A percentile compares a stretch with the other conserved stretches of the same genome.
phyloP scores from a whole-genome alignment of 2,888 invertebrate species.

The Vandiemenella viatica region DNA sequence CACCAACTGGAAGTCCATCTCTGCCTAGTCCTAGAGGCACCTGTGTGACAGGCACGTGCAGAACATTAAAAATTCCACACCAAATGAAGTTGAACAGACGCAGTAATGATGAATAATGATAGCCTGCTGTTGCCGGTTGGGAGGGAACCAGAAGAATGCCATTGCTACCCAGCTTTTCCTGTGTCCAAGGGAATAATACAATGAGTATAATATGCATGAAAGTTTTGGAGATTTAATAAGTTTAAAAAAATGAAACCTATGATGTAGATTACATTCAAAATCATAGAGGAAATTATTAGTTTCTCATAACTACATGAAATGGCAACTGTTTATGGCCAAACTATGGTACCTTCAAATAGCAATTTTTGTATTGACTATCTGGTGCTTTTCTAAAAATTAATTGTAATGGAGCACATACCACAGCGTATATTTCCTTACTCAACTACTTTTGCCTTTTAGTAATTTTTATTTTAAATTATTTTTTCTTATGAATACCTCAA shows the following conservation, averaged over 20 bases:
- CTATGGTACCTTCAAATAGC: no score
- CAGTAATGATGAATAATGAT: conserved; percentile 62
- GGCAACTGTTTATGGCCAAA: no score
- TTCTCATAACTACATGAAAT: no score
- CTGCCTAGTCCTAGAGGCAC: conserved; percentile 62
- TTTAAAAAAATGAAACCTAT: neutral
- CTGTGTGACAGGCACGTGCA: conserved; percentile 70
- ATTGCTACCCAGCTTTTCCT: conserved; percentile 55
- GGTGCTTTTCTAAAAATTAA: no score
- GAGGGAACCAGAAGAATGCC: conserved; percentile 75
- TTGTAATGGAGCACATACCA: no score
- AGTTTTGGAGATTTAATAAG: neutral
- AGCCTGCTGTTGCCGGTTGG: conserved; percentile 62
- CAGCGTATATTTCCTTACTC: no score
- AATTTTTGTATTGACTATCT: no score
- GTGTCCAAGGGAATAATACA: conserved; percentile 20
- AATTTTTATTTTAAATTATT: no score
- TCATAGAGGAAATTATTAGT: neutral
- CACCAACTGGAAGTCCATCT: conserved; percentile 58
- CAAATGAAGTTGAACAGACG: conserved; percentile 73
- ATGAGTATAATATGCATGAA: neutral
- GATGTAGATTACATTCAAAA: neutral
- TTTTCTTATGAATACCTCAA: no score
- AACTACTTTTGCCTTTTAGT: no score
- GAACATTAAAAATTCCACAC: conserved; percentile 70